Evolutionary conservation across 2,888 invertebrate species (phyloP).

Genomic region (Mythimna impura): DNA sequence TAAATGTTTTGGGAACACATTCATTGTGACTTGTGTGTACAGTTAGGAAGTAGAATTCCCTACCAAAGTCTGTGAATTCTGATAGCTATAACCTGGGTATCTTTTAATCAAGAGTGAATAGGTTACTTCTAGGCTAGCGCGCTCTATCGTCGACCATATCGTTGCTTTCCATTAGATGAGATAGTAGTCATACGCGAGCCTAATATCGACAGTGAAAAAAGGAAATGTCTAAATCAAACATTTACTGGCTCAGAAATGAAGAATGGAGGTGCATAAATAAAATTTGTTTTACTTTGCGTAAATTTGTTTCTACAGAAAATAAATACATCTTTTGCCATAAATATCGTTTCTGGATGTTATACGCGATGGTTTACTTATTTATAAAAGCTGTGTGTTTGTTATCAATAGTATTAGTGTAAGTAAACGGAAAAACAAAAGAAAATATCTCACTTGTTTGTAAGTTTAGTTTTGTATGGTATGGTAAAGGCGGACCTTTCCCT

Average conservation of each 20-base stretch:
- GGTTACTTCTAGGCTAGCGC: too few relatives aligned
- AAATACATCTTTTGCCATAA: conserved; percentile 23
- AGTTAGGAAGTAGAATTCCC: too few relatives aligned
- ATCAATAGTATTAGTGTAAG: conserved; percentile 7
- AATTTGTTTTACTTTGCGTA: conserved; percentile 18
- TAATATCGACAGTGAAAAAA: too few relatives aligned
- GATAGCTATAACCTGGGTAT: too few relatives aligned
- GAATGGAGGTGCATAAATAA: conserved; percentile 20
- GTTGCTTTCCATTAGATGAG: too few relatives aligned
- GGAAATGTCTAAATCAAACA: not conserved
- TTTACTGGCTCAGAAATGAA: conserved; percentile 6
- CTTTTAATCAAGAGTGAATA: too few relatives aligned
- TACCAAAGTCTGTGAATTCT: too few relatives aligned
- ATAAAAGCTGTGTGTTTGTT: conserved; percentile 9
- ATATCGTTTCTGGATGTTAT: conserved; percentile 25
- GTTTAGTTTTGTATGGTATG: conserved; percentile 9
- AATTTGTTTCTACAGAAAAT: conserved; percentile 25
- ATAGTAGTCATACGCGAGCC: too few relatives aligned
- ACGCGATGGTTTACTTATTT: conserved; percentile 13
- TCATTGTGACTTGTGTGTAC: too few relatives aligned
- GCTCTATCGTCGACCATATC: too few relatives aligned
- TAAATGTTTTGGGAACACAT: conserved; percentile 24
- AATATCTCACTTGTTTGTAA: conserved; percentile 8
- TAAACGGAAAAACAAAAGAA: conserved; percentile 22
- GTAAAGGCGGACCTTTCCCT: conserved; percentile 1